A percentile compares a stretch with the other conserved stretches of the same genome.
These are phyloP conservation scores for Euschistus heros DNA, from an alignment of 1,140 invertebrate genomes.

Conservation along the genomic window DNA sequence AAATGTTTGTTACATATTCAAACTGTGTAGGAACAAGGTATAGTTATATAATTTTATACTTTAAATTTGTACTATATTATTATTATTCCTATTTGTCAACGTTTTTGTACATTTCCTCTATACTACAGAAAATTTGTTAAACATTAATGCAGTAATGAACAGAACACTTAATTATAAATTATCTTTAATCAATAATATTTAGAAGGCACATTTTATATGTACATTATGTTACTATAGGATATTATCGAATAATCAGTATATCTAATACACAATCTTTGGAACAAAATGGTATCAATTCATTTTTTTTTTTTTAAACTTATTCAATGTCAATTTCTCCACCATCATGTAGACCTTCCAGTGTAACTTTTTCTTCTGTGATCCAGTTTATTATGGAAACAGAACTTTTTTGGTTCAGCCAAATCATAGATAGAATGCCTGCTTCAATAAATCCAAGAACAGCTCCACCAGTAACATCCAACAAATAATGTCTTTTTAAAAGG, in stretches of 20 bases:
- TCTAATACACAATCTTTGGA: not conserved
- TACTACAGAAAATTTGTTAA: too few relatives aligned
- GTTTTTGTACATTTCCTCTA: too few relatives aligned
- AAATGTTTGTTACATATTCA: too few relatives aligned
- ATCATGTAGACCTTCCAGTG: slow-evolving; percentile 35
- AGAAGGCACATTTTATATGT: too few relatives aligned
- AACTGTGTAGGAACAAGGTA: too few relatives aligned
- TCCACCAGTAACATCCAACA: slow-evolving; percentile 75
- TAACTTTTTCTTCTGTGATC: slow-evolving; percentile 43
- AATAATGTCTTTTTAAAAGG: slow-evolving; percentile 69
- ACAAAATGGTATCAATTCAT: not conserved
- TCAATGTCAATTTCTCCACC: not conserved
- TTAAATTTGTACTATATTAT: too few relatives aligned
- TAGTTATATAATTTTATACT: too few relatives aligned
- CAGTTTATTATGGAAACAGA: slow-evolving; percentile 40
- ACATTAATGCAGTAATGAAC: too few relatives aligned
- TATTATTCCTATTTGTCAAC: too few relatives aligned
- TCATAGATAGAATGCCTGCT: slow-evolving; percentile 48
- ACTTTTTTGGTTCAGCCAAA: slow-evolving; percentile 53
- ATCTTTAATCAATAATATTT: too few relatives aligned
- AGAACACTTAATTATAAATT: too few relatives aligned
- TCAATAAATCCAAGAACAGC: slow-evolving; percentile 62
- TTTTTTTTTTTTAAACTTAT: not conserved
- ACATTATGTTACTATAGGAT: too few relatives aligned
- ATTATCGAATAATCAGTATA: not conserved